These are phyloP conservation scores for Acestrorhynchus altus DNA, from an alignment of 2,797 vertebrate genomes.

Conservation along the genomic window DNA sequence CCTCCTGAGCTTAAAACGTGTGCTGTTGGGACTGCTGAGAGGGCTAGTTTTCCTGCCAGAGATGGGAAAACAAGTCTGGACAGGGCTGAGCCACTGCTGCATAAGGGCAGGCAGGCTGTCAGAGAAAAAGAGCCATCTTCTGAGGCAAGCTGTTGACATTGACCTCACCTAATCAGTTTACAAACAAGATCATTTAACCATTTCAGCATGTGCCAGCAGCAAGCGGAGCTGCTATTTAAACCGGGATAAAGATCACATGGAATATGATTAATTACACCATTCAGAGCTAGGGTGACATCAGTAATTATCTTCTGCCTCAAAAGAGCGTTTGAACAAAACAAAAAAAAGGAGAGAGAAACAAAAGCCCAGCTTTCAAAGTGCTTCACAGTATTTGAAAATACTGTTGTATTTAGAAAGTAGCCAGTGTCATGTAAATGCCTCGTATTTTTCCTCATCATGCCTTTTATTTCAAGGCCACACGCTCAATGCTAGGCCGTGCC, in stretches of 20 bases:
- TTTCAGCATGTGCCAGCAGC: constrained; percentile 68
- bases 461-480: constrained; percentile 72
- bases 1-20: constrained; percentile 39
- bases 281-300: constrained; percentile 38
- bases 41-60: constrained; percentile 61
- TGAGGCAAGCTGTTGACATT: constrained; percentile 80
- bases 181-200: constrained; percentile 78
- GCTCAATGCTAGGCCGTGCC: constrained; percentile 71
- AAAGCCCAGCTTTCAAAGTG: constrained; percentile 28
- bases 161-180: constrained; percentile 79
- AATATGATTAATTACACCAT: constrained; percentile 54
- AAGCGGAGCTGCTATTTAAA: constrained; percentile 35
- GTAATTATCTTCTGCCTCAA: constrained; percentile 25
- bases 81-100: constrained; percentile 68
- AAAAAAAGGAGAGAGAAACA: constrained; percentile 44
- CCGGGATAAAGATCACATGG: constrained; percentile 28
- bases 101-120: constrained; percentile 49
- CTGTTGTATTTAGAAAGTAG: constrained; percentile 62
- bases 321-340: constrained; percentile 10
- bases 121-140: constrained; percentile 63
- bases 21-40: constrained; percentile 50
- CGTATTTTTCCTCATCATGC: constrained; percentile 76
- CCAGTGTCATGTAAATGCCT: constrained; percentile 79
- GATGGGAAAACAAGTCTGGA: constrained; percentile 71
- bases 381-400: constrained; percentile 13